Evolutionary conservation across 2,797 vertebrate genomes (phyloP).

Genomic region (Tachyglossus aculeatus): DNA sequence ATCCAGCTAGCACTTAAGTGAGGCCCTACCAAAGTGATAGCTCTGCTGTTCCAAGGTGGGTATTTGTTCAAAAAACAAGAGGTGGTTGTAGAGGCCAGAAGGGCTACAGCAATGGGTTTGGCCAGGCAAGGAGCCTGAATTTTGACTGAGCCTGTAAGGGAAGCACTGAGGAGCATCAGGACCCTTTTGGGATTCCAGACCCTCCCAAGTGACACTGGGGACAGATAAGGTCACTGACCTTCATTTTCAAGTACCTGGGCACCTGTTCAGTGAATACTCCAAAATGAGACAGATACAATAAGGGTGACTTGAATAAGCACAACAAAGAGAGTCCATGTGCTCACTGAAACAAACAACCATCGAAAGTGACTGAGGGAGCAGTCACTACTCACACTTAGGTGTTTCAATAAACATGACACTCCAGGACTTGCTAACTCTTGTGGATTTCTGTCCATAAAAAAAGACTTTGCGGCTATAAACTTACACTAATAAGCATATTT

Average conservation of each 20-base stretch:
- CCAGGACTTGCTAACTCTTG: background rate
- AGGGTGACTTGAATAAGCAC: background rate
- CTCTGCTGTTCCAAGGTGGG: too few relatives aligned
- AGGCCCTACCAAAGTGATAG: too few relatives aligned
- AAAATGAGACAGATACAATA: background rate
- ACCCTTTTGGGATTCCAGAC: too few relatives aligned
- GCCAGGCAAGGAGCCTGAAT: too few relatives aligned
- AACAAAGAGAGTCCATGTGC: background rate
- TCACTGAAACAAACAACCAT: background rate
- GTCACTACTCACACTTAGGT: background rate
- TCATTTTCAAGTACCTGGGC: background rate
- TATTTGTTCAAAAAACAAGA: too few relatives aligned
- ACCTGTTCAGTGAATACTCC: background rate
- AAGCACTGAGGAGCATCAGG: too few relatives aligned
- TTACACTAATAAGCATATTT: fast-evolving
- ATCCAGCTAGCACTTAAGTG: too few relatives aligned
- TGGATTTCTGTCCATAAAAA: background rate
- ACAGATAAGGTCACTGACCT: too few relatives aligned
- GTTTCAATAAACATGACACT: background rate
- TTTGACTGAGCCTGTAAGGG: too few relatives aligned
- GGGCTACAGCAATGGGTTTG: too few relatives aligned
- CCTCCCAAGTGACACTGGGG: too few relatives aligned
- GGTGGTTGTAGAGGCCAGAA: too few relatives aligned
- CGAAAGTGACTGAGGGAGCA: background rate
- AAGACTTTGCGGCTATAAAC: background rate